Evolutionary conservation across 1,140 invertebrate genomes (phyloP).

Genomic region (Conopomorpha cramerella): DNA sequence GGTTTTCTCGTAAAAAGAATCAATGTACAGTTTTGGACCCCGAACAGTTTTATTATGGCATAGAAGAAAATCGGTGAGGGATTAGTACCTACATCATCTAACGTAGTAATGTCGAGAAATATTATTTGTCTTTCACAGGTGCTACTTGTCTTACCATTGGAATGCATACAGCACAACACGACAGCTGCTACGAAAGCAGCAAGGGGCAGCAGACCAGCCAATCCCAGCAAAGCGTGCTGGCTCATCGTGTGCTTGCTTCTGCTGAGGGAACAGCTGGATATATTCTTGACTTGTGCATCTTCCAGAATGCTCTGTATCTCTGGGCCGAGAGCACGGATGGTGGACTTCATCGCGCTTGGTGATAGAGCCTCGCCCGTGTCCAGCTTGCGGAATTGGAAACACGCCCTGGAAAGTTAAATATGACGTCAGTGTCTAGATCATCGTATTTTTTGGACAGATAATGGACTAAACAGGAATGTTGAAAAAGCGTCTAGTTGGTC

Average conservation of each 20-base stretch:
- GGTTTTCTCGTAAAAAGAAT: too few relatives aligned
- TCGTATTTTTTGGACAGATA: too few relatives aligned
- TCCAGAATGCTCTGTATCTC: conserved; percentile 28
- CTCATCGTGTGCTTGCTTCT: conserved; percentile 13
- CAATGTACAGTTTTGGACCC: too few relatives aligned
- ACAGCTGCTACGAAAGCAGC: conserved; percentile 24
- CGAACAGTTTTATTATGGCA: too few relatives aligned
- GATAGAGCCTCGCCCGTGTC: conserved; percentile 31
- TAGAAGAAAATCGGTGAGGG: too few relatives aligned
- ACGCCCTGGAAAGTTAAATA: conserved; percentile 24
- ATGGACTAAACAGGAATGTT: too few relatives aligned
- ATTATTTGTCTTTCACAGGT: too few relatives aligned
- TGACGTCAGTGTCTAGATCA: too few relatives aligned
- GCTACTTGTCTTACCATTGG: conserved; percentile 24
- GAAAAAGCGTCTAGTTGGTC: too few relatives aligned
- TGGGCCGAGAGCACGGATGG: conserved; percentile 23
- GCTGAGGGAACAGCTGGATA: conserved; percentile 20
- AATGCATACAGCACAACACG: conserved; percentile 33
- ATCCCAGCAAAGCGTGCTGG: conserved; percentile 22
- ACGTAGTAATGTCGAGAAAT: too few relatives aligned
- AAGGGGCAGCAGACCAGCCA: conserved; percentile 24
- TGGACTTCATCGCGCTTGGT: conserved; percentile 29
- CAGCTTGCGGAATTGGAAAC: conserved; percentile 39
- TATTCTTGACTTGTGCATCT: conserved; percentile 23
- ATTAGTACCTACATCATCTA: too few relatives aligned